Percentiles rank a stretch among this genome's conserved stretches.
Evolutionary conservation across 2,888 invertebrate genomes (phyloP).

Genomic region (Acanthopleura granulata): DNA sequence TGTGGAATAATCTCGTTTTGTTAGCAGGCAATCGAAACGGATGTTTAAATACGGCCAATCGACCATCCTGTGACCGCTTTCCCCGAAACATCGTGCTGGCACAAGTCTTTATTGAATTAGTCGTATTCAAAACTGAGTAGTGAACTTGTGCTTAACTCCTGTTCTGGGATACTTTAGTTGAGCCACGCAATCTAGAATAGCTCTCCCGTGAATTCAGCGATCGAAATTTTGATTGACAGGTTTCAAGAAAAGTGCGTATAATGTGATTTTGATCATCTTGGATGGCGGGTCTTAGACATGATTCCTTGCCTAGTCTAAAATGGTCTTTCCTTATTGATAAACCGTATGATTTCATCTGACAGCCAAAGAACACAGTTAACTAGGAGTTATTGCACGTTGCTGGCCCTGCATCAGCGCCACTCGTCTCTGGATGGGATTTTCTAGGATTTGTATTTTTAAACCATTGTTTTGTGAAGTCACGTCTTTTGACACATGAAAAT

Average conservation of each 20-base stretch:
- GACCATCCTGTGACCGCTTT: too few relatives aligned
- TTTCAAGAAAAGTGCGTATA: neutral
- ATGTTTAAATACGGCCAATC: too few relatives aligned
- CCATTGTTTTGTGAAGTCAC: too few relatives aligned
- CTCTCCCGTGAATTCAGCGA: neutral
- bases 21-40: too few relatives aligned
- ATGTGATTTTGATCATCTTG: neutral
- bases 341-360: conserved; percentile 8
- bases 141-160: neutral
- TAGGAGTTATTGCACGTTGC: too few relatives aligned
- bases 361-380: neutral
- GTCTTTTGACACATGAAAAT: too few relatives aligned
- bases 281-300: neutral
- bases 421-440: too few relatives aligned
- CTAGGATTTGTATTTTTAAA: too few relatives aligned
- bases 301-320: neutral
- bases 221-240: neutral
- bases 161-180: neutral
- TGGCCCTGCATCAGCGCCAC: too few relatives aligned
- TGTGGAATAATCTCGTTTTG: too few relatives aligned
- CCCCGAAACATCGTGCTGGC: neutral
- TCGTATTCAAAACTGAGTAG: neutral
- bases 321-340: conserved; percentile 1
- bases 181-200: neutral
- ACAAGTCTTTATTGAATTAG: conserved; percentile 2